Percentiles rank a stretch among this genome's conserved stretches.
Conservation (phyloP, 2,113 vertebrate species). For the Chloroceryle aenea region DNA sequence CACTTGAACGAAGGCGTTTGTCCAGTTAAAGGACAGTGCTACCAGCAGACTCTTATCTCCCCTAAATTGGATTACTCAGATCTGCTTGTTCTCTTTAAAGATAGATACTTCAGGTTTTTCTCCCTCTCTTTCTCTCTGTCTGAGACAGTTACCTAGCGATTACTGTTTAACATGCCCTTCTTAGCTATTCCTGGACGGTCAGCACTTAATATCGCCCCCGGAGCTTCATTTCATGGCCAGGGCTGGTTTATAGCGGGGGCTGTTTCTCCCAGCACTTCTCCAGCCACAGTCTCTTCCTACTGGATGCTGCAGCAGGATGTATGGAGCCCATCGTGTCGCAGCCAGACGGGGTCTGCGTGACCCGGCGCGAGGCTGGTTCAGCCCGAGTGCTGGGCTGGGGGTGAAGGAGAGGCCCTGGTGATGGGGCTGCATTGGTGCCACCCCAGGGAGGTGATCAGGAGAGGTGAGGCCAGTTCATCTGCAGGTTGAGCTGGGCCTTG, state of each 20-base stretch:
- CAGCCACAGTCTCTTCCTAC: background rate
- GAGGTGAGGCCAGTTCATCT: background rate
- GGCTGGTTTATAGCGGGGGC: background rate
- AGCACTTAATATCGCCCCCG: background rate
- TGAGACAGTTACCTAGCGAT: slow-evolving; percentile 79
- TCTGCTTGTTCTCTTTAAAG: slow-evolving; percentile 87
- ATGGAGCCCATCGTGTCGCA: rapidly evolving
- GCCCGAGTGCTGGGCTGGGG: rapidly evolving
- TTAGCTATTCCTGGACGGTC: slow-evolving; percentile 39
- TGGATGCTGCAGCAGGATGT: rapidly evolving
- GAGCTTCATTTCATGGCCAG: background rate
- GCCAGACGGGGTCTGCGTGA: background rate
- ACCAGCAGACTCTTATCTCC: slow-evolving; percentile 84
- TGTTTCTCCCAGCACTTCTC: background rate
- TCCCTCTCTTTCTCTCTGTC: slow-evolving; percentile 70
- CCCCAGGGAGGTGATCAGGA: rapidly evolving
- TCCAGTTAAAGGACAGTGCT: slow-evolving; percentile 85
- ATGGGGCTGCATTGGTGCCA: background rate
- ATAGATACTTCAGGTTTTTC: slow-evolving; percentile 76
- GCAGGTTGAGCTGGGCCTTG: background rate
- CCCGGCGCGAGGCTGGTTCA: rapidly evolving
- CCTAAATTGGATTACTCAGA: slow-evolving; percentile 87
- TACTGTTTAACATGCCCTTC: slow-evolving; percentile 66
- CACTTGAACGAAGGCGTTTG: slow-evolving; percentile 84
- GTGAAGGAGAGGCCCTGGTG: rapidly evolving